phyloP scores from a whole-genome alignment of 2,797 vertebrate species.

The Gallinago solitaria region DNA sequence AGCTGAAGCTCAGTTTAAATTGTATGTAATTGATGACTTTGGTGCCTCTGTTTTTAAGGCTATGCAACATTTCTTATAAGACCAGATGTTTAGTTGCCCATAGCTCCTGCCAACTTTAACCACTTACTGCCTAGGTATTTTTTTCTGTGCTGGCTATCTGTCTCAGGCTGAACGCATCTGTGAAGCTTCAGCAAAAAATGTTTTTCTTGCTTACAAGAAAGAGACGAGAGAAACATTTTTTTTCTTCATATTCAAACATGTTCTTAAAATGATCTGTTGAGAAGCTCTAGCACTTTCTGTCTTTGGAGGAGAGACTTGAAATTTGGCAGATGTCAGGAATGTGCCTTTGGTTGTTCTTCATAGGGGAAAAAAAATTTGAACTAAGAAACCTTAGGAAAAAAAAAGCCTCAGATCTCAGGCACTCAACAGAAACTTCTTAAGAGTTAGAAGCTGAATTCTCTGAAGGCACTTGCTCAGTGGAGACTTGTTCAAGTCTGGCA shows the following conservation, averaged over 20 bases:
- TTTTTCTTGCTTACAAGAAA: not conserved
- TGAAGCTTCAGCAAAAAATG: not conserved
- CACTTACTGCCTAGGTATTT: not conserved
- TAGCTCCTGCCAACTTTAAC: not conserved
- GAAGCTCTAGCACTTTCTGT: not conserved
- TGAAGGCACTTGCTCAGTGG: constrained; percentile 16
- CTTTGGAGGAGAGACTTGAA: constrained; percentile 1
- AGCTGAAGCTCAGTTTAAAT: not conserved
- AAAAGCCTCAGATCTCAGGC: constrained; percentile 23
- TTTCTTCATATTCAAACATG: not conserved
- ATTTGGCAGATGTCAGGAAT: constrained; percentile 14
- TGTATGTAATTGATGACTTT: not conserved
- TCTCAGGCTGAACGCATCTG: not conserved
- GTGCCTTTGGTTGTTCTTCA: constrained; percentile 11
- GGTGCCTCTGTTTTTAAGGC: not conserved
- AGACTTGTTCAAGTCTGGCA: not conserved
- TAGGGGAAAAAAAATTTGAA: not conserved
- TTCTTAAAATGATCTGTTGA: constrained; percentile 5
- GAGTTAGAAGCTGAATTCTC: constrained; percentile 22
- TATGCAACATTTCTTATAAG: not conserved
- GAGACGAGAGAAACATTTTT: not conserved
- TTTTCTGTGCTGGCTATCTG: not conserved
- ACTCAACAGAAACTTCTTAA: constrained; percentile 2
- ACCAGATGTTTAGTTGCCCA: not conserved
- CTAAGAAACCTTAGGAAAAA: not conserved